Evolutionary conservation across 2,797 vertebrate species (phyloP).

Genomic region (Rhinichthys osculus): DNA sequence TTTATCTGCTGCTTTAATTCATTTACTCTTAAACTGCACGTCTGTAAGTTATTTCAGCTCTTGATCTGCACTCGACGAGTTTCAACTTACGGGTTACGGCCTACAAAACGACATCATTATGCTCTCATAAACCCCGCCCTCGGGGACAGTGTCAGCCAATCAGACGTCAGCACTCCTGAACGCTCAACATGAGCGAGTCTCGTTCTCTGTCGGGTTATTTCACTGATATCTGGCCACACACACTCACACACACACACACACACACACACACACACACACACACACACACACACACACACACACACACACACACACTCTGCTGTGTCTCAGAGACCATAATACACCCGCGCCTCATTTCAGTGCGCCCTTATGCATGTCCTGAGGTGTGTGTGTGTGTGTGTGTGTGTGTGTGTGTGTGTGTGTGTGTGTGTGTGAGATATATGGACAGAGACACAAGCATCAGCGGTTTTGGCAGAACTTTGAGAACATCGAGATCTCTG

Average conservation of each 20-base stretch:
- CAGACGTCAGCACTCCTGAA: not conserved
- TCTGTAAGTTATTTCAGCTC: not conserved
- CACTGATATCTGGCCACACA: too few relatives aligned
- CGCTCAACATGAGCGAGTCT: not conserved
- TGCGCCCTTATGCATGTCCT: not conserved
- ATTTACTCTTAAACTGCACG: slow-evolving; percentile 4
- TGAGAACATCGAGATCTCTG: slow-evolving; percentile 60
- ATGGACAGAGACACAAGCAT: slow-evolving; percentile 24
- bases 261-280: too few relatives aligned
- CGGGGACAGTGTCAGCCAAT: not conserved
- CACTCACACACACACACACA: too few relatives aligned
- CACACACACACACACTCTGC: too few relatives aligned
- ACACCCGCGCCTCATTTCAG: not conserved
- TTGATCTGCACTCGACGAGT: not conserved
- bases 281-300: too few relatives aligned
- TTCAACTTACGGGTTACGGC: too few relatives aligned
- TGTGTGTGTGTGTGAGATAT: too few relatives aligned
- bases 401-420: too few relatives aligned
- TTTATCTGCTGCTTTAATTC: slow-evolving; percentile 13
- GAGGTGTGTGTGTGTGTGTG: not conserved
- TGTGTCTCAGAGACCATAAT: not conserved
- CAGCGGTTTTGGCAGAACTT: slow-evolving; percentile 34
- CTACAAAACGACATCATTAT: too few relatives aligned
- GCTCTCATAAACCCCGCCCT: too few relatives aligned
- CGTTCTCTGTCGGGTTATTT: not conserved